A percentile compares a stretch with the other conserved stretches of the same genome.
These are phyloP conservation scores for Antennarius striatus DNA, from an alignment of 2,113 vertebrate genomes.

Conservation along the genomic window DNA sequence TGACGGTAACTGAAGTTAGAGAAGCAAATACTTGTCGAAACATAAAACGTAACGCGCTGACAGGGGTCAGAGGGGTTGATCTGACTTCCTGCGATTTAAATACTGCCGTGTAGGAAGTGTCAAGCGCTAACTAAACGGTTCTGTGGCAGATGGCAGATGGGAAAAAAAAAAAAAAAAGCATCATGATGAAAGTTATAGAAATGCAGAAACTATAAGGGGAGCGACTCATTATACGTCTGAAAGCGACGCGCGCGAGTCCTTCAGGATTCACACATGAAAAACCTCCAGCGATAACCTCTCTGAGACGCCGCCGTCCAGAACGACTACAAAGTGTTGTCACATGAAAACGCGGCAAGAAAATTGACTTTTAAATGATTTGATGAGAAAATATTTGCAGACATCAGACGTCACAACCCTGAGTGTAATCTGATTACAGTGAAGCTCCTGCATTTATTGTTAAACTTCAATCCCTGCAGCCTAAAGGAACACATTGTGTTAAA, in stretches of 20 bases:
- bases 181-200: slow-evolving; percentile 58
- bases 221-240: slow-evolving; percentile 40
- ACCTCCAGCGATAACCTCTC: slow-evolving; percentile 33
- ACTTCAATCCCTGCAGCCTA: background rate
- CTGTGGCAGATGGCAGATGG: slow-evolving; percentile 38
- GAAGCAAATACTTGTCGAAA: slow-evolving; percentile 20
- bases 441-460: slow-evolving; percentile 5
- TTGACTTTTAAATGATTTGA: slow-evolving; percentile 32
- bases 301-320: slow-evolving; percentile 42
- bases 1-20: slow-evolving; percentile 25
- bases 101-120: slow-evolving; percentile 43
- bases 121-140: slow-evolving; percentile 49
- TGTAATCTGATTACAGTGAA: background rate
- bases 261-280: slow-evolving; percentile 44
- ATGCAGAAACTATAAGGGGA: slow-evolving; percentile 49
- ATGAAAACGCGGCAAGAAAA: slow-evolving; percentile 37
- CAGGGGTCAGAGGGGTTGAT: slow-evolving; percentile 34
- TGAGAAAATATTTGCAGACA: slow-evolving; percentile 23
- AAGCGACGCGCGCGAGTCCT: slow-evolving; percentile 38
- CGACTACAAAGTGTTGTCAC: slow-evolving; percentile 59
- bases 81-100: slow-evolving; percentile 59
- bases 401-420: slow-evolving; percentile 11
- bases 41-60: slow-evolving; percentile 24
- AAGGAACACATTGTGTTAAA: background rate
- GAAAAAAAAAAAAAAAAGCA: slow-evolving; percentile 8